A percentile compares a stretch with the other conserved stretches of the same genome.
Evolutionary conservation across 2,113 vertebrate genomes (phyloP).

Genomic region (Menura novaehollandiae): DNA sequence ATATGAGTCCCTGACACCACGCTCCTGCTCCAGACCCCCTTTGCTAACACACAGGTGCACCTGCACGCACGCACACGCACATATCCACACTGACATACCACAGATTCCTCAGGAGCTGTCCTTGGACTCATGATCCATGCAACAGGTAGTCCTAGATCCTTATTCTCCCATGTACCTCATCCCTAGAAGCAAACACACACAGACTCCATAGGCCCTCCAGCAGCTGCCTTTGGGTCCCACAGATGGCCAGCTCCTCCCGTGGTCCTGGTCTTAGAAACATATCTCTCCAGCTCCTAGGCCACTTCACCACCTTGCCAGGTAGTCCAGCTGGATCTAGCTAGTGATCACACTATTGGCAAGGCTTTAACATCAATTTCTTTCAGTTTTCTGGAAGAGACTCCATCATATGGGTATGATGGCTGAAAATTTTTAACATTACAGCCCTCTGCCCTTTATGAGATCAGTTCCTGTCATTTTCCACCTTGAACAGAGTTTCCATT

Average conservation of each 20-base stretch:
- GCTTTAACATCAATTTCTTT: background rate
- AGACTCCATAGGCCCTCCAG: background rate
- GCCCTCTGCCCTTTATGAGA: background rate
- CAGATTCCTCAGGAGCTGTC: background rate
- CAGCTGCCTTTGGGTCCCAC: background rate
- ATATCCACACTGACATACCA: fast-evolving
- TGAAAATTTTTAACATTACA: background rate
- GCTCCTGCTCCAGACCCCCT: background rate
- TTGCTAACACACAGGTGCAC: background rate
- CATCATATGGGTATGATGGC: background rate
- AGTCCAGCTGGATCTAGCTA: background rate
- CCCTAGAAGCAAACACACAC: background rate
- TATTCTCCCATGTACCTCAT: background rate
- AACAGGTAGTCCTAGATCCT: background rate
- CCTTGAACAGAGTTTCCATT: background rate
- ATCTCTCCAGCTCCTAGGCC: background rate
- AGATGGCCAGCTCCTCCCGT: background rate
- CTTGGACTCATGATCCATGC: background rate
- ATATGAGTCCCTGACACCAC: fast-evolving
- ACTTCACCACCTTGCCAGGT: background rate
- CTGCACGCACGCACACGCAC: fast-evolving
- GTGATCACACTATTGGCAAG: background rate
- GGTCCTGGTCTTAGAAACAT: background rate
- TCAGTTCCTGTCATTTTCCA: background rate
- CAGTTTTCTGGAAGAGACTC: background rate